Conservation (phyloP, 2,113 vertebrate species). For the Mirza zaza region DNA sequence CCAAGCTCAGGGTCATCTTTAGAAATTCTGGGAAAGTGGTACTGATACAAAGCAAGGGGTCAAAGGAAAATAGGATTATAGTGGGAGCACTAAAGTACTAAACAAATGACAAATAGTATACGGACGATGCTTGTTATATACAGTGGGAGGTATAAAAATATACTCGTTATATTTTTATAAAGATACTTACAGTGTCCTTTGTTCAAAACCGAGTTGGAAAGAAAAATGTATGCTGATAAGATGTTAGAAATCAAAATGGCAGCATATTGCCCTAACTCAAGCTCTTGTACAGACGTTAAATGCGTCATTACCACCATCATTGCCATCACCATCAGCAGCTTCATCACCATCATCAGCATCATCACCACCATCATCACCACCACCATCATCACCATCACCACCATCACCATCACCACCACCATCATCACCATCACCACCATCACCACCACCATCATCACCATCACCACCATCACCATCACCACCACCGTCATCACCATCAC, state of each 20-base stretch:
- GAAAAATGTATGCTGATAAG: background rate
- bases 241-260: background rate
- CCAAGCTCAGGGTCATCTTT: background rate
- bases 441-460: fast-evolving
- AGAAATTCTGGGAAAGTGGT: background rate
- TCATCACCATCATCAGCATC: fast-evolving
- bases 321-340: background rate
- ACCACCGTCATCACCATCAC: background rate
- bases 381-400: background rate
- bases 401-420: fast-evolving
- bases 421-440: fast-evolving
- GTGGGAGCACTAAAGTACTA: fast-evolving
- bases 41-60: background rate
- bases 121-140: fast-evolving
- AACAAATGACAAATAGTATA: fast-evolving
- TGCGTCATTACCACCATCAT: background rate
- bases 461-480: fast-evolving
- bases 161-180: background rate
- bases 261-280: background rate
- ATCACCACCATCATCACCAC: fast-evolving
- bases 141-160: fast-evolving
- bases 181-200: background rate
- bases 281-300: background rate
- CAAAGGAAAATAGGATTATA: background rate
- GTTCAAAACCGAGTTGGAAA: background rate